phyloP scores from a whole-genome alignment of 2,113 vertebrate species.

The Macroglossus sobrinus region DNA sequence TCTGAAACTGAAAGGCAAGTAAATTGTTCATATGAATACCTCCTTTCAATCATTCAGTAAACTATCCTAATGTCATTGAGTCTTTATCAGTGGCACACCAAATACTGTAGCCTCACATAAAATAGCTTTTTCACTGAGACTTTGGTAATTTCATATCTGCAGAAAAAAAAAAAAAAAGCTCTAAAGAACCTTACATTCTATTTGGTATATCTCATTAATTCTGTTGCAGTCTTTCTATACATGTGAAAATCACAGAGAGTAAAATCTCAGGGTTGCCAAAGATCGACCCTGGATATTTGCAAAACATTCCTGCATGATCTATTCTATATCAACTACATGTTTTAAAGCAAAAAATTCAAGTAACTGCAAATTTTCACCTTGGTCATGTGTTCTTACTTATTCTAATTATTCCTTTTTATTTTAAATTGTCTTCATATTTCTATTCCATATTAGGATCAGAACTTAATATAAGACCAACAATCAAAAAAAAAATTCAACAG shows the following conservation, averaged over 20 bases:
- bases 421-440: background rate
- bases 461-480: background rate
- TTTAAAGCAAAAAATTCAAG: background rate
- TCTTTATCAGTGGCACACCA: constrained; percentile 20
- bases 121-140: background rate
- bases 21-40: background rate
- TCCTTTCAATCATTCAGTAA: constrained; percentile 17
- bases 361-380: background rate
- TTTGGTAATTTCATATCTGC: background rate
- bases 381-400: background rate
- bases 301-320: background rate
- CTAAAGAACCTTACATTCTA: background rate
- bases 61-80: background rate
- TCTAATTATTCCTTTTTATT: background rate
- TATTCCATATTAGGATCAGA: background rate
- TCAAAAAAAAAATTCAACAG: background rate
- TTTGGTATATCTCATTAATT: background rate
- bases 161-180: background rate
- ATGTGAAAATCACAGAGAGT: background rate
- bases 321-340: background rate
- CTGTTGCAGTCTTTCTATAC: background rate
- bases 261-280: background rate
- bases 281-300: background rate
- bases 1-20: constrained; percentile 29
- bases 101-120: background rate